phyloP scores from a whole-genome alignment of 2,113 vertebrate genomes.

The Amphiprion percula region DNA sequence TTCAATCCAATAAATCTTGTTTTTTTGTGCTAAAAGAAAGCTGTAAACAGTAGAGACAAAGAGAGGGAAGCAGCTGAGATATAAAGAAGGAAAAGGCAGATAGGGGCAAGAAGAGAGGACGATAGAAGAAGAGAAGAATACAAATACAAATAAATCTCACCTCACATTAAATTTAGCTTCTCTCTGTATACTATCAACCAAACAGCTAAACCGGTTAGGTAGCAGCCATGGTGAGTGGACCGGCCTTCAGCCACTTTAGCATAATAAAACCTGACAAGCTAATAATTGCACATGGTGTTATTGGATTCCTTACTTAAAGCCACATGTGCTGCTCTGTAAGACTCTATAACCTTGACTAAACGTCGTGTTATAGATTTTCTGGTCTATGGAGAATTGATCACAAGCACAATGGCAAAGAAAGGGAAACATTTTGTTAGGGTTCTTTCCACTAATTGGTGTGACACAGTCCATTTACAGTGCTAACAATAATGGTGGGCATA shows the following conservation, averaged over 20 bases:
- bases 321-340: constrained; percentile 31
- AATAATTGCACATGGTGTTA: constrained; percentile 63
- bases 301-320: constrained; percentile 63
- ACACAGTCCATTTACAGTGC: constrained; percentile 32
- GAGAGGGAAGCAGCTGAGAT: too few species aligned
- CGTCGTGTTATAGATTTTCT: constrained; percentile 56
- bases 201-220: constrained; percentile 40
- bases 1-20: not conserved
- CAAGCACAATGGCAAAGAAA: constrained; percentile 45
- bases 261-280: constrained; percentile 72
- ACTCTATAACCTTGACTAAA: constrained; percentile 42
- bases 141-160: not conserved
- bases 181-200: constrained; percentile 30
- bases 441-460: constrained; percentile 44
- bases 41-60: not conserved
- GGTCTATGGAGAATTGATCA: constrained; percentile 59
- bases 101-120: not conserved
- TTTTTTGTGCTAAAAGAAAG: too few species aligned
- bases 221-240: constrained; percentile 22
- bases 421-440: constrained; percentile 47
- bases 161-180: not conserved
- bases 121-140: not conserved
- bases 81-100: not conserved
- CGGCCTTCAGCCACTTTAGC: constrained; percentile 37
- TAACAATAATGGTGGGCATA: constrained; percentile 15